phyloP scores from a whole-genome alignment of 2,888 invertebrate species.

The Rhingia campestris region DNA sequence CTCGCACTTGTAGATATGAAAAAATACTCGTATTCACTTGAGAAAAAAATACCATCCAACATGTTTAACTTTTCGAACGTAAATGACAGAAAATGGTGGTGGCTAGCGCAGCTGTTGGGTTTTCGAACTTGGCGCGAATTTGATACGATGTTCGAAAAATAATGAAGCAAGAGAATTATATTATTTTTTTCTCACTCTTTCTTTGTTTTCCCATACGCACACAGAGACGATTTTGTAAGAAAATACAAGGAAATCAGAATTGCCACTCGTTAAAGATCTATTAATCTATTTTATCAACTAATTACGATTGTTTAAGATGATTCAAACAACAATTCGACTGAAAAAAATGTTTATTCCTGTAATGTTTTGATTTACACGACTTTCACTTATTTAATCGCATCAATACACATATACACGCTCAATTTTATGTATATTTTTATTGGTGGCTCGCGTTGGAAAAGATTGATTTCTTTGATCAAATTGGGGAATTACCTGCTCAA shows the following conservation, averaged over 20 bases:
- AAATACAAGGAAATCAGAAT: not conserved
- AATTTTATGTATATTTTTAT: not conserved
- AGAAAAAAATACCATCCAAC: slow-evolving; percentile 44
- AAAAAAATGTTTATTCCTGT: not conserved
- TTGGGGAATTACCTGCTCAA: not conserved
- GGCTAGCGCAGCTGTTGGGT: slow-evolving; percentile 19
- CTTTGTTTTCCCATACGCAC: slow-evolving; percentile 36
- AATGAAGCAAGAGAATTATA: not conserved
- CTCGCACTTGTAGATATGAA: not conserved
- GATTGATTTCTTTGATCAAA: not conserved
- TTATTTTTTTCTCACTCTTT: slow-evolving; percentile 30
- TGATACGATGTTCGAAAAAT: slow-evolving; percentile 4
- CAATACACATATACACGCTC: not conserved
- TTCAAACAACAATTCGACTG: not conserved
- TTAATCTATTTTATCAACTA: no score
- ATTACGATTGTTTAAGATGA: no score
- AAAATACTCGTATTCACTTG: slow-evolving; percentile 23
- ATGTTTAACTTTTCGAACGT: slow-evolving; percentile 51
- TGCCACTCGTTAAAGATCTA: no score
- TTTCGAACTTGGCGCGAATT: slow-evolving; percentile 6
- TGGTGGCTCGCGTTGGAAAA: not conserved
- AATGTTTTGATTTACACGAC: not conserved
- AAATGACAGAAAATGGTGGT: slow-evolving; percentile 45
- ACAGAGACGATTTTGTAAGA: not conserved
- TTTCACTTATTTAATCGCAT: slow-evolving; percentile 15